A percentile compares a stretch with the other conserved stretches of the same genome.
Conservation (phyloP, 2,888 invertebrate species). For the Hipparchia semele region DNA sequence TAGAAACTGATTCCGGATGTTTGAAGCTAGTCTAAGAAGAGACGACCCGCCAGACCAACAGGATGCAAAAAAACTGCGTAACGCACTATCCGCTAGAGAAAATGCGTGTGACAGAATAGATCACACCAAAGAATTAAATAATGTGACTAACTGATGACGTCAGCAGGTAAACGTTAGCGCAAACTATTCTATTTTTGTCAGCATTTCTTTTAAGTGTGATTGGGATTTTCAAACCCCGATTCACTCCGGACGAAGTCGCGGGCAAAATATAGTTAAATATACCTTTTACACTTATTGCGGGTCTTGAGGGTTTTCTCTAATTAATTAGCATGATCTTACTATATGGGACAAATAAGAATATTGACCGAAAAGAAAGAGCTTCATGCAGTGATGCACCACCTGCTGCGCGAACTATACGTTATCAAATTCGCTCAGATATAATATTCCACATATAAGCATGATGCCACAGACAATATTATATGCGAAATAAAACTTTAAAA, state of each 20-base stretch:
- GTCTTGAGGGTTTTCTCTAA: no score
- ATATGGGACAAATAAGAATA: constrained; percentile 1
- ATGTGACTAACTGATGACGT: no score
- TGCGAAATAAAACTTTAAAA: constrained; percentile 19
- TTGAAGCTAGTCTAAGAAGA: background rate
- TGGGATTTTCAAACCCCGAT: no score
- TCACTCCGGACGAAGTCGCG: no score
- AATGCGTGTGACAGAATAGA: background rate
- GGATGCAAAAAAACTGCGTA: background rate
- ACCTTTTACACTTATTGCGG: no score
- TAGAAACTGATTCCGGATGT: no score
- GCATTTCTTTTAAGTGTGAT: no score
- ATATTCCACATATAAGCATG: background rate
- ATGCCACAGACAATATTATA: constrained; percentile 5
- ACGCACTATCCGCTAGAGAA: background rate
- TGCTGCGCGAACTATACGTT: background rate
- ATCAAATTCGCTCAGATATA: no score
- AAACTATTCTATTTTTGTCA: no score
- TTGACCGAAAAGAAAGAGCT: constrained; percentile 24
- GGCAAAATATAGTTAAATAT: no score
- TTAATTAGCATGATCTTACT: background rate
- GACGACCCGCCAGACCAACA: background rate
- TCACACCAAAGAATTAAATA: background rate
- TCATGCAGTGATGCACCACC: constrained; percentile 29
- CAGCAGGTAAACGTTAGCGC: no score